phyloP scores from a whole-genome alignment of 2,797 vertebrate species.

The Poeciliopsis paucimaculata region DNA sequence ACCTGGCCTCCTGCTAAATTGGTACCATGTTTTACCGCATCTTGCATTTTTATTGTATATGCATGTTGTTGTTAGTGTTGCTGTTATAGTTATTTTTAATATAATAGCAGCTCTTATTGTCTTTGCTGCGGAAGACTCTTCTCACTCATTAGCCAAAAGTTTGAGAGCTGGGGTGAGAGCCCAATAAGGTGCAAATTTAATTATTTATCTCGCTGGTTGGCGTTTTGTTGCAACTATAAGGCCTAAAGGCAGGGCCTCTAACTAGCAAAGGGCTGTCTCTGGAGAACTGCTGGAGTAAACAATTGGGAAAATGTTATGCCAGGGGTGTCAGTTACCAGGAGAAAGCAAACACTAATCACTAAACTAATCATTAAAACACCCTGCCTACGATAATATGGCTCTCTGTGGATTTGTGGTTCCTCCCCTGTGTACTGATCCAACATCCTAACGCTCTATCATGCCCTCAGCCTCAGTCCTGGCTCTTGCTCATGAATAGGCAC shows the following conservation, averaged over 20 bases:
- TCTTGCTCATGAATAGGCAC: constrained; percentile 52
- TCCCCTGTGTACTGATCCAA: constrained; percentile 63
- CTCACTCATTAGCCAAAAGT: constrained; percentile 83
- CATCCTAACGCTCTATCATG: constrained; percentile 66
- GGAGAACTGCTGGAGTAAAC: constrained; percentile 76
- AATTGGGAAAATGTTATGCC: constrained; percentile 68
- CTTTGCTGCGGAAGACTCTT: constrained; percentile 63
- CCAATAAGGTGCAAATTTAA: constrained; percentile 79
- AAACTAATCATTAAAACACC: constrained; percentile 78
- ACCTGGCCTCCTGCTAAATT: constrained; percentile 71
- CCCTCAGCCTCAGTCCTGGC: constrained; percentile 49
- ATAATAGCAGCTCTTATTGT: constrained; percentile 69
- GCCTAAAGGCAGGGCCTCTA: constrained; percentile 73
- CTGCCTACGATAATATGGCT: constrained; percentile 58
- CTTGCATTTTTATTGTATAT: constrained; percentile 51
- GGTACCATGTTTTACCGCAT: constrained; percentile 57
- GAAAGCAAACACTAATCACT: constrained; percentile 76
- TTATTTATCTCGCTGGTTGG: constrained; percentile 82
- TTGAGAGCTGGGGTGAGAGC: constrained; percentile 71
- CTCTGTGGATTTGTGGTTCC: constrained; percentile 60
- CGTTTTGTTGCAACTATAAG: constrained; percentile 74
- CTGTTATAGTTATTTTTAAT: constrained; percentile 63
- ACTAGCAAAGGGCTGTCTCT: constrained; percentile 78
- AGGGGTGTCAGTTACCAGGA: constrained; percentile 70
- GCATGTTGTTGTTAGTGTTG: constrained; percentile 57